These are phyloP conservation scores for Cuniculus paca DNA, from an alignment of 2,797 vertebrate genomes.

Conservation along the genomic window DNA sequence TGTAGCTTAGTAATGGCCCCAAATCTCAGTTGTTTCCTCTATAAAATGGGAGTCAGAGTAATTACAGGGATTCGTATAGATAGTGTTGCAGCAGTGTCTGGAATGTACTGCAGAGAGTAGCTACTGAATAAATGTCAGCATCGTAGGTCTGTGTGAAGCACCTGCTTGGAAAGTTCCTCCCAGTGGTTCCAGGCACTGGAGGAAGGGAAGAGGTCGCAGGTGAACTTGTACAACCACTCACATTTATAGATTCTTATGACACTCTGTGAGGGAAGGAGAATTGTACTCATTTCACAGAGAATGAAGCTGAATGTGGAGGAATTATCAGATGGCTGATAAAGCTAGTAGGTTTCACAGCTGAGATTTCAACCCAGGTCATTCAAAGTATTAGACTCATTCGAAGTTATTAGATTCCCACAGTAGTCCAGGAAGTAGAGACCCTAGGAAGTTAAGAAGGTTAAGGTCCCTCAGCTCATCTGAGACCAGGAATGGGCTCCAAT, in stretches of 20 bases:
- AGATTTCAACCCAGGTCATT: background rate
- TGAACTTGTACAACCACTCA: fast-evolving
- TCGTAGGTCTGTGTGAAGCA: background rate
- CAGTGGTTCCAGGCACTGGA: background rate
- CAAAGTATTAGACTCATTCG: background rate
- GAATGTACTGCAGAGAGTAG: background rate
- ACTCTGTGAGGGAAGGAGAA: background rate
- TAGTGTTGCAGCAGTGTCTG: background rate
- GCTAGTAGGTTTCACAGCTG: background rate
- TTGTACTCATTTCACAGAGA: background rate
- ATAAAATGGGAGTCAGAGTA: background rate
- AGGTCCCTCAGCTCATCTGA: background rate
- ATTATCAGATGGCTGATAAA: background rate
- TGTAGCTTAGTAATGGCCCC: background rate
- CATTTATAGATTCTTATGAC: background rate
- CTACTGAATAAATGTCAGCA: background rate
- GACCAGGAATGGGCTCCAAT: background rate
- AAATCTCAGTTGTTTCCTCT: background rate
- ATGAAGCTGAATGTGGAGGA: background rate
- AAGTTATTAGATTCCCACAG: background rate
- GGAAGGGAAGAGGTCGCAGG: background rate
- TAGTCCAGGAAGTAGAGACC: background rate
- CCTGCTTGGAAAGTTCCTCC: background rate
- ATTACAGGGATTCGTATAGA: background rate
- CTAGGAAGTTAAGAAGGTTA: background rate